These are phyloP conservation scores for Drosophila azteca DNA, from an alignment of 1,140 invertebrate genomes.

Conservation along the genomic window DNA sequence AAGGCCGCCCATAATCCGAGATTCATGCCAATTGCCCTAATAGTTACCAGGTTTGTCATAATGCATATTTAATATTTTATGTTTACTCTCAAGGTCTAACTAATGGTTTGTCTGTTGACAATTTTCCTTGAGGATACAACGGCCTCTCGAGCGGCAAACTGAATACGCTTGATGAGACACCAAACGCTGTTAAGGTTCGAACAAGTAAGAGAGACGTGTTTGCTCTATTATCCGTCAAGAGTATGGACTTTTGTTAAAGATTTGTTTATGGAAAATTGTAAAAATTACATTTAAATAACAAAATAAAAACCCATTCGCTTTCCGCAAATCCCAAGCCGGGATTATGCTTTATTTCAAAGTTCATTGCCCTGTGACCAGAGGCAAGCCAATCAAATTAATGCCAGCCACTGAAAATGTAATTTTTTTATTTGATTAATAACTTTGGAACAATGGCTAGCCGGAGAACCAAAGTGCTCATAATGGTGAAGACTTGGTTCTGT, in stretches of 20 bases:
- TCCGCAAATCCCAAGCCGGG: neutral
- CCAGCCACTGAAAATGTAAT: constrained; percentile 50
- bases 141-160: neutral
- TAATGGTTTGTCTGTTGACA: constrained; percentile 8
- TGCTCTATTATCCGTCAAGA: neutral
- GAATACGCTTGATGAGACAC: neutral
- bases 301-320: too few relatives aligned
- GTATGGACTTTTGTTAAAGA: too few relatives aligned
- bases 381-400: constrained; percentile 53
- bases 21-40: constrained; percentile 38
- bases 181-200: constrained; percentile 23
- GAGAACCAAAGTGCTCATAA: neutral
- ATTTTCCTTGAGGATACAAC: constrained; percentile 5
- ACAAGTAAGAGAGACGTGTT: constrained; percentile 7
- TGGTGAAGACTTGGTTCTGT: constrained; percentile 22
- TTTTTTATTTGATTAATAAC: constrained; percentile 56
- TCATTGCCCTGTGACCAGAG: constrained; percentile 46
- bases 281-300: too few relatives aligned
- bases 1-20: constrained; percentile 12
- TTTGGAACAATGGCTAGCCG: constrained; percentile 23
- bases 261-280: too few relatives aligned
- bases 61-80: constrained; percentile 53
- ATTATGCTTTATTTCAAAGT: constrained; percentile 37
- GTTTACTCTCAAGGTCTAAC: constrained; percentile 14
- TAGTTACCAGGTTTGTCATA: constrained; percentile 50